These are phyloP conservation scores for Pseudomyrmex sp. DNA, from an alignment of 1,140 invertebrate species.

Conservation along the genomic window DNA sequence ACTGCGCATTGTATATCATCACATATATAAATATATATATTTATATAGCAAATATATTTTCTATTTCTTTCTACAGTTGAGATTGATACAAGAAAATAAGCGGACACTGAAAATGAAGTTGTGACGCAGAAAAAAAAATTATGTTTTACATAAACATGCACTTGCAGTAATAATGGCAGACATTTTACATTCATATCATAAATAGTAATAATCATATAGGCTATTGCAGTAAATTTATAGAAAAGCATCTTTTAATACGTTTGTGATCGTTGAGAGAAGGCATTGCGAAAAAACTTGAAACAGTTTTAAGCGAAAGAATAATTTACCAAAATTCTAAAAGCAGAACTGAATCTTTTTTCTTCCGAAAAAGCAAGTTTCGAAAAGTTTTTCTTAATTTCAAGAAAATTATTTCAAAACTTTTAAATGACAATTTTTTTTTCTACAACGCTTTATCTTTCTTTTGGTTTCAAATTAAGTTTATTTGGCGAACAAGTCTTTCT, in stretches of 20 bases:
- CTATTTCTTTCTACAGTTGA: constrained; percentile 50
- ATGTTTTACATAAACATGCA: constrained; percentile 49
- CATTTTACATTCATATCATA: constrained; percentile 74
- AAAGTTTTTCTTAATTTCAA: not conserved
- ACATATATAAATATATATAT: constrained; percentile 46
- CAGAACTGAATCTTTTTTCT: not conserved
- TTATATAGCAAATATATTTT: constrained; percentile 54
- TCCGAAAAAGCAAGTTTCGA: no score
- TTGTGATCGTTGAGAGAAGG: constrained; percentile 27
- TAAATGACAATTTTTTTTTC: not conserved
- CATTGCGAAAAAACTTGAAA: not conserved
- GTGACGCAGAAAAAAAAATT: not conserved
- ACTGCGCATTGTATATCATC: constrained; percentile 36
- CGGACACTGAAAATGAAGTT: constrained; percentile 25
- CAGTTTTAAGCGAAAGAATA: not conserved
- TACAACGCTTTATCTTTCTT: not conserved
- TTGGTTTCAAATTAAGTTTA: not conserved
- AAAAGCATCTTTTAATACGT: not conserved
- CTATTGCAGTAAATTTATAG: constrained; percentile 17
- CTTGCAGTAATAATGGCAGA: constrained; percentile 73
- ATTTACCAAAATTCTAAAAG: not conserved
- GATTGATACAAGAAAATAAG: constrained; percentile 29
- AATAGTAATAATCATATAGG: constrained; percentile 40
- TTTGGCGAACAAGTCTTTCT: not conserved
- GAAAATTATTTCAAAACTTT: not conserved